Percentiles rank a stretch among this genome's conserved stretches.
Conservation (phyloP, 2,888 invertebrate species). For the Nysson spinosus region DNA sequence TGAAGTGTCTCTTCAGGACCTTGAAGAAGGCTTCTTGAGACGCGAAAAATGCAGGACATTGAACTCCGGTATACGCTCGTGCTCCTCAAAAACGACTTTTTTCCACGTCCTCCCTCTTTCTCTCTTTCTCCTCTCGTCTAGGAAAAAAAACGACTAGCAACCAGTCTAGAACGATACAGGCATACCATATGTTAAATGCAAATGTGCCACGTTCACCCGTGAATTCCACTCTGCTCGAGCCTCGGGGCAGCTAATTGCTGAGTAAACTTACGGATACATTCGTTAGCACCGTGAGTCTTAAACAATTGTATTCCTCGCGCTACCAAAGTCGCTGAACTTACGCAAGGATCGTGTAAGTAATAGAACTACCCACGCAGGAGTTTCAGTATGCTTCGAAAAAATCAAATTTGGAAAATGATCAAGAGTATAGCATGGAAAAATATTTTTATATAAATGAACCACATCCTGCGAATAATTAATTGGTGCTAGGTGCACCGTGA, state of each 20-base stretch:
- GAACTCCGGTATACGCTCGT: constrained; percentile 40
- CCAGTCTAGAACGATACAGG: constrained; percentile 20
- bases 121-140: constrained; percentile 29
- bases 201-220: constrained; percentile 24
- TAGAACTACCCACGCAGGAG: too few species aligned
- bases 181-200: constrained; percentile 35
- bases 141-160: constrained; percentile 8
- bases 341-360: not conserved
- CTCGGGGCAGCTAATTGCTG: constrained; percentile 63
- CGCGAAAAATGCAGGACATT: constrained; percentile 63
- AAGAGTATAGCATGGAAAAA: too few species aligned
- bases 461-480: too few species aligned
- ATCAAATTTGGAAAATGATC: too few species aligned
- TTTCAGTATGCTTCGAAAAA: not conserved
- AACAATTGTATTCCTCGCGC: not conserved
- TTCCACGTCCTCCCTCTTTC: constrained; percentile 23
- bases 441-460: too few species aligned
- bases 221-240: constrained; percentile 31
- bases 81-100: constrained; percentile 22
- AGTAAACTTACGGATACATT: constrained; percentile 56
- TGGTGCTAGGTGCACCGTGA: too few species aligned
- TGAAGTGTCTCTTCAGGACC: constrained; percentile 36
- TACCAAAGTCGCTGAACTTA: not conserved
- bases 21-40: constrained; percentile 58
- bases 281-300: constrained; percentile 36